phyloP scores from a whole-genome alignment of 2,113 vertebrate genomes.

The Stigmatopora nigra region DNA sequence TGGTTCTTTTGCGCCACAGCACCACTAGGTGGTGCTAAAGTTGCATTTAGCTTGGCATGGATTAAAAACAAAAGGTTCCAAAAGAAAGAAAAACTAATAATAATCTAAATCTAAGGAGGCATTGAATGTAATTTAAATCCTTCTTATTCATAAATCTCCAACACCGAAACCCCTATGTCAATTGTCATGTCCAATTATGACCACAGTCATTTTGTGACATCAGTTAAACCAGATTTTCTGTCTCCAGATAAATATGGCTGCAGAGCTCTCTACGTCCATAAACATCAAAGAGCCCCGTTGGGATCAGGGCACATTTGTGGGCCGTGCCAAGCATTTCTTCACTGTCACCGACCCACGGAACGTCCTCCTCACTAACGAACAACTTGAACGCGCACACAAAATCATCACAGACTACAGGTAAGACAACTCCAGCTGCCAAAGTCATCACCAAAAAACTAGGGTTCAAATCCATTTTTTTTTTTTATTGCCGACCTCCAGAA shows the following conservation, averaged over 20 bases:
- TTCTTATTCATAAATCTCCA: too few species aligned
- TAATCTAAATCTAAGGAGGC: too few species aligned
- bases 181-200: too few species aligned
- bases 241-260: conserved; percentile 78
- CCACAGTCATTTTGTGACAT: too few species aligned
- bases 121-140: too few species aligned
- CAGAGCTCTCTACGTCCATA: conserved; percentile 79
- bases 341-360: conserved; percentile 96
- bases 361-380: conserved; percentile 80
- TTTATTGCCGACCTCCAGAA: conserved; percentile 55
- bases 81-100: background rate
- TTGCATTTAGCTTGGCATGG: background rate
- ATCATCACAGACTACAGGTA: conserved; percentile 93
- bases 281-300: conserved; percentile 95
- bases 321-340: conserved; percentile 93
- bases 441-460: background rate
- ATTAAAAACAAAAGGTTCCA: background rate
- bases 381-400: conserved; percentile 77
- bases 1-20: background rate
- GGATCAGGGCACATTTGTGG: conserved; percentile 90
- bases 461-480: background rate
- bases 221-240: background rate
- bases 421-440: background rate
- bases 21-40: background rate
- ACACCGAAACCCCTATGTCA: too few species aligned